Base-by-base conservation (phyloP, 2,797 vertebrate genomes). In the Betta splendens region DNA sequence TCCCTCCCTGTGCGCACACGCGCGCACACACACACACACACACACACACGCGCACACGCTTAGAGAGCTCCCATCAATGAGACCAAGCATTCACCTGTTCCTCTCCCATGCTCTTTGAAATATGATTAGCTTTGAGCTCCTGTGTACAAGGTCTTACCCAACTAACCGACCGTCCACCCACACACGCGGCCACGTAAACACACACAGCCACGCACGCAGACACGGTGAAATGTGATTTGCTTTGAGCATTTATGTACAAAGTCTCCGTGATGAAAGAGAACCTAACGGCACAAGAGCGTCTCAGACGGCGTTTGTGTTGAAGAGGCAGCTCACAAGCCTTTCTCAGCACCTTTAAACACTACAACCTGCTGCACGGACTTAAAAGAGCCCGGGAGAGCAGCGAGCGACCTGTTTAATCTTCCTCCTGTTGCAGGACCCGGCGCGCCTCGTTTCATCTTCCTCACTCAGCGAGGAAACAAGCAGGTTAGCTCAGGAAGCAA, bases 231-330 rank as follows among this genome's bases (percentile, higher is more conserved):
- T 95, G 94, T 94, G 94, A 97, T 98, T 96, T 96, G 94, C 95
- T 98, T 98, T 98, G 95, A 96, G 95, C 93, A 89, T 89, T 91
- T 95, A 94, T 94, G 94, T 95, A 97, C 96, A 98, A 98, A 98
- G 96, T 96, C 94, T 95, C 92, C 91, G 91, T 91, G 93, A 95
- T 97, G 94, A 96, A 93, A 95, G 95, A 92, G 93, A 93, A 88
- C 53, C 66, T 93, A 94, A 81, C 94, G 93, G 94, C 94, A 93
- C 92, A 92, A 93, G 93, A 93, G 92, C 74, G 91, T 91, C 91
- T 93, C 93, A 86, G 89, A 86, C 80, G 45, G 77, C 62, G 33
- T 60, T 39, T 43, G 38, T 46, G 69, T 72, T 60, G 44, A 62
- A 66, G 78, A 53, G 86, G 73, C 53, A 67, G 75, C 79, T 80